phyloP scores from a whole-genome alignment of 2,797 vertebrate species.

The Gymnopithys bicolor region DNA sequence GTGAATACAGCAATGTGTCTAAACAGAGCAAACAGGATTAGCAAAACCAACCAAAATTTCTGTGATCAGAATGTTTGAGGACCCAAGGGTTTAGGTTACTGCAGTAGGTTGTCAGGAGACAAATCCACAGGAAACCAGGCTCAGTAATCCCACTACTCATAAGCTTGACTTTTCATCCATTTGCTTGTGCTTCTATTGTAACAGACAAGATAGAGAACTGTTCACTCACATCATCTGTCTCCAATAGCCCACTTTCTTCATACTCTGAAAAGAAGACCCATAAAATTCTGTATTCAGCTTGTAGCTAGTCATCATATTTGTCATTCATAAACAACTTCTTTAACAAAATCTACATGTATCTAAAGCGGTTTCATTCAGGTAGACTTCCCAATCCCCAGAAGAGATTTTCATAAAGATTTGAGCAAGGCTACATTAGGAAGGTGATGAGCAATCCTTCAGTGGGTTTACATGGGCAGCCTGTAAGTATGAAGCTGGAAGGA shows the following conservation, averaged over 20 bases:
- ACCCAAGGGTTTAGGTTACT: neutral
- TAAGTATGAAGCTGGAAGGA: neutral
- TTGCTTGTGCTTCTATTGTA: neutral
- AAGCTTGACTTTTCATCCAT: neutral
- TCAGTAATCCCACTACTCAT: neutral
- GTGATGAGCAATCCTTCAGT: neutral
- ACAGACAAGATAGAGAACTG: constrained; percentile 27
- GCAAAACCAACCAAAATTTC: neutral
- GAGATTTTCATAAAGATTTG: neutral
- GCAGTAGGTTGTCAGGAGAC: neutral
- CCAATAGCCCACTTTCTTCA: constrained; percentile 96
- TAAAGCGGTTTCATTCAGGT: neutral
- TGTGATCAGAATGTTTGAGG: neutral
- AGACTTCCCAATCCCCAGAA: neutral
- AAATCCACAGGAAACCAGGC: neutral
- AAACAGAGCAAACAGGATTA: neutral
- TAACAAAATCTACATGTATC: neutral
- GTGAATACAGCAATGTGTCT: neutral
- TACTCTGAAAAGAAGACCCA: constrained; percentile 86
- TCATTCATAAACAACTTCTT: neutral
- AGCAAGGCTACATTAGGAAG: neutral
- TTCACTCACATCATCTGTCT: constrained; percentile 92
- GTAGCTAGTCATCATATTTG: neutral
- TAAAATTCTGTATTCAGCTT: constrained; percentile 45
- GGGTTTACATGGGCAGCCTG: neutral